Evolutionary conservation across 2,113 vertebrate species (phyloP).

Genomic region (Dromaius novaehollandiae): DNA sequence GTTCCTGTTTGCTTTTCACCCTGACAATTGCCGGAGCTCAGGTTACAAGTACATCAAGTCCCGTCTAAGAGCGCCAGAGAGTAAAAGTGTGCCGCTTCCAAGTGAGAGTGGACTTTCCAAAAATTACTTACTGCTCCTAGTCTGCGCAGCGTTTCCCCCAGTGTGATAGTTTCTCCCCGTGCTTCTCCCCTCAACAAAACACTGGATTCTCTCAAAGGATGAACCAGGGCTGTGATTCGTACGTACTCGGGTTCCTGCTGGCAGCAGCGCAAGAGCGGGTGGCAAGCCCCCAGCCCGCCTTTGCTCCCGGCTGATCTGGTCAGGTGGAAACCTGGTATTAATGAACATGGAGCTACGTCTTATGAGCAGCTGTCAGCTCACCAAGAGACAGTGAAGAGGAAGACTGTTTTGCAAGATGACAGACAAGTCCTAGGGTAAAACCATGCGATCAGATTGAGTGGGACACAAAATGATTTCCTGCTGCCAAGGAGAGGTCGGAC

Average conservation of each 20-base stretch:
- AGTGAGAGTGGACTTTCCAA: neutral
- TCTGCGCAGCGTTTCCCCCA: accelerated
- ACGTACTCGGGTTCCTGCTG: neutral
- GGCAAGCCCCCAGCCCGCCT: no score
- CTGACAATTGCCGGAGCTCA: neutral
- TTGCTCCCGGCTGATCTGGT: no score
- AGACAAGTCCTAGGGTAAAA: neutral
- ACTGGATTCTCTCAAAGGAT: neutral
- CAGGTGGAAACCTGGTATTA: neutral
- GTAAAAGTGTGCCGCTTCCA: neutral
- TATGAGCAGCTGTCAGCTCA: neutral
- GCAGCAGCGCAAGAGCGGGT: no score
- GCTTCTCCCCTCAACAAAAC: neutral
- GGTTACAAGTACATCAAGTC: neutral
- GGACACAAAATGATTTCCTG: neutral
- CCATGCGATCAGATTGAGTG: neutral
- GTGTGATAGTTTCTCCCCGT: no score
- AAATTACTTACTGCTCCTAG: neutral
- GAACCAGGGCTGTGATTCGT: neutral
- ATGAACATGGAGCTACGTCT: neutral
- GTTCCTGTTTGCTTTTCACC: neutral
- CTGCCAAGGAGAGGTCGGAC: neutral
- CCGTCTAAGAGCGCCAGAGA: neutral
- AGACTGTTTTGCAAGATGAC: neutral
- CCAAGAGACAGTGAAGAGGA: neutral